Evolutionary conservation across 2,888 invertebrate species (phyloP), one percentile per base, ranked within the genome.

Genomic region (Cantharis rustica): DNA sequence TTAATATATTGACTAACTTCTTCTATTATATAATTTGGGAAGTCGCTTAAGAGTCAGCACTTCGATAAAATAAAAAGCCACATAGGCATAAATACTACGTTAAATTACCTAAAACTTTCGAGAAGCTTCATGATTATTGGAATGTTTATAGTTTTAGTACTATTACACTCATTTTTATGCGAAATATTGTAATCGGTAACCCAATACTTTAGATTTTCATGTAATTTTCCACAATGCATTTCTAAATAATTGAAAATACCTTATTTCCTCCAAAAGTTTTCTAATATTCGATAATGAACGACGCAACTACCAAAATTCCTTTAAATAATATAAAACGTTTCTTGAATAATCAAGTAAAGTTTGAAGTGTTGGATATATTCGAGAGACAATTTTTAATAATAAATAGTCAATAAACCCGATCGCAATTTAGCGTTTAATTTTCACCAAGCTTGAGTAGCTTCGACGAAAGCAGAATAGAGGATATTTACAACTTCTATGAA

Each of bases 401-500:
- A 47, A 47, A 47, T 47, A 47, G 47, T 47, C 47, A 47, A 47
- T 47, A 47, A 47, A 47, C 47, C 47, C 47, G 47, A 47, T 47
- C 47, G 47, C 47, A 47, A 47, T 47, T 47, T 47, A 47, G 47
- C 47, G 47, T 47, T 47, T 47, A 47, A 47, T 47, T 47, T 47
- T 66, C 13, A 23, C 64, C 64, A 66, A 66, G 23, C 20, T 66
- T 66, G 23, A 66, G 23, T 20, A 66, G 64, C 64, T 63, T 63
- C 63, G 16, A 66, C 64, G 64, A 66, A 66, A 66, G 64, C n/a
- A 66, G 64, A 66, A 66, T 66, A 66, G 23, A 66, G 64, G 64
- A 66, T 66, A 66, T 66, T 66, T 66, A 66, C 64, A 73, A 68
- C 73, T 62, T 71, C 61, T 31, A 69, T 73, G 26, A 69, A 69